A percentile compares a stretch with the other conserved stretches of the same genome.
Evolutionary conservation across 35 echinoderm and acorn worm genomes (phyloP).

Genomic region (Patiria miniata): DNA sequence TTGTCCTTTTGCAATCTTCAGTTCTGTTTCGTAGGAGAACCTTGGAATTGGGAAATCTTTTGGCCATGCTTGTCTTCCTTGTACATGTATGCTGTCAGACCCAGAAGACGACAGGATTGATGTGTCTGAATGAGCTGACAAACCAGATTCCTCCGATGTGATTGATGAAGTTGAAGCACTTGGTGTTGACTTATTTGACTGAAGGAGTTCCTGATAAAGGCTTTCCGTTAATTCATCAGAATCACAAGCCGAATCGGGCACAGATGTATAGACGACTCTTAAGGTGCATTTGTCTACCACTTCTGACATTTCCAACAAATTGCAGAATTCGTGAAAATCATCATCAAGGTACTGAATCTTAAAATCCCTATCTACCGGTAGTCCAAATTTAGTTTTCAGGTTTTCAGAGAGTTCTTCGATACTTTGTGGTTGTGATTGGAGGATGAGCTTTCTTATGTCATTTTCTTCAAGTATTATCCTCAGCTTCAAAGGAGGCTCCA

Average conservation of each 20-base stretch:
- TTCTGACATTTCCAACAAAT: constrained; percentile 14
- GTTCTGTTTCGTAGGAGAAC: constrained; percentile 35
- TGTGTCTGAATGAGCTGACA: neutral
- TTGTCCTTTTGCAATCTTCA: constrained; percentile 28
- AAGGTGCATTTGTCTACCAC: constrained; percentile 36
- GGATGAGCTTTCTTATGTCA: constrained; percentile 48
- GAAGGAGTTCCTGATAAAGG: neutral
- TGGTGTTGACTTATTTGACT: too few relatives aligned
- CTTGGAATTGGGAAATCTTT: constrained; percentile 16
- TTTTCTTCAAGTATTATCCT: constrained; percentile 33
- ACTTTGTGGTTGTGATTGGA: constrained; percentile 14
- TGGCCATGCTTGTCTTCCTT: constrained; percentile 32
- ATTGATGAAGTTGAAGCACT: neutral
- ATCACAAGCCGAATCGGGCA: neutral
- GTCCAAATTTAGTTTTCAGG: constrained; percentile 8
- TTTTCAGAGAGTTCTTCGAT: constrained; percentile 5
- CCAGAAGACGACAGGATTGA: neutral
- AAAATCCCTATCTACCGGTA: constrained; percentile 17
- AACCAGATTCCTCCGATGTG: neutral
- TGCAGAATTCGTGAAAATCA: constrained; percentile 41
- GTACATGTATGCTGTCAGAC: neutral
- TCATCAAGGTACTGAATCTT: constrained; percentile 38
- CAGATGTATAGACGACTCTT: constrained; percentile 14
- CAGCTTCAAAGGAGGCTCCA: neutral
- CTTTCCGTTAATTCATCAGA: neutral